Evolutionary conservation across 2,888 invertebrate genomes (phyloP).

Genomic region (Ypsolopha sequella): DNA sequence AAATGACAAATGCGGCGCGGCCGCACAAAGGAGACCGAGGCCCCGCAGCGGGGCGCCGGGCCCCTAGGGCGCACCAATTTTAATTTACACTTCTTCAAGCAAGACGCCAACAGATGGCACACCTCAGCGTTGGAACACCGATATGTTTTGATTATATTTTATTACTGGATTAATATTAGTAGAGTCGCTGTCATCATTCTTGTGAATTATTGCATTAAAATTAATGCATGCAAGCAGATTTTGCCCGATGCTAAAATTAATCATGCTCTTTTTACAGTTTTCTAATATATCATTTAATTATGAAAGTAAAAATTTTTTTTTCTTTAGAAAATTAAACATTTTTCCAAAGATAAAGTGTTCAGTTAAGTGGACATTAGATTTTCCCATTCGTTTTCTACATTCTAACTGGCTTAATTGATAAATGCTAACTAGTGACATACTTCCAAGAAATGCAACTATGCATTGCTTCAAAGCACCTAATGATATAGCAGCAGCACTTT

Average conservation of each 20-base stretch:
- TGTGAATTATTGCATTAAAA: background rate
- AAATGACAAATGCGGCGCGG: constrained; percentile 56
- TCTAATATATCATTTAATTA: no score
- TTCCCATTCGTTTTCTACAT: no score
- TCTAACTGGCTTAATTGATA: background rate
- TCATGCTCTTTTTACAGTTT: no score
- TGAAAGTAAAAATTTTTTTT: no score
- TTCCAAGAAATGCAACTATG: background rate
- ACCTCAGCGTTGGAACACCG: constrained; percentile 3
- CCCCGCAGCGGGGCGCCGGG: constrained; percentile 36
- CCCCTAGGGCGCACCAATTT: constrained; percentile 15
- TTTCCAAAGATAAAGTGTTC: no score
- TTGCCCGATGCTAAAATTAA: no score
- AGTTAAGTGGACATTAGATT: no score
- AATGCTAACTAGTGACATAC: background rate
- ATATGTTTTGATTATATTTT: background rate
- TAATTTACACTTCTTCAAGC: constrained; percentile 23
- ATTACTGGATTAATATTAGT: background rate
- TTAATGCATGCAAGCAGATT: no score
- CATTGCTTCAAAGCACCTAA: background rate
- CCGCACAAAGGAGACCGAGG: constrained; percentile 29
- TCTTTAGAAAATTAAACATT: no score
- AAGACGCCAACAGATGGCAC: constrained; percentile 26
- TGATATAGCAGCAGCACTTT: background rate
- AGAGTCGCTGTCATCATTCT: background rate